Evolutionary conservation across 2,888 invertebrate genomes (phyloP), one percentile per base, ranked within the genome.

Genomic region (Aphodius sticticus): DNA sequence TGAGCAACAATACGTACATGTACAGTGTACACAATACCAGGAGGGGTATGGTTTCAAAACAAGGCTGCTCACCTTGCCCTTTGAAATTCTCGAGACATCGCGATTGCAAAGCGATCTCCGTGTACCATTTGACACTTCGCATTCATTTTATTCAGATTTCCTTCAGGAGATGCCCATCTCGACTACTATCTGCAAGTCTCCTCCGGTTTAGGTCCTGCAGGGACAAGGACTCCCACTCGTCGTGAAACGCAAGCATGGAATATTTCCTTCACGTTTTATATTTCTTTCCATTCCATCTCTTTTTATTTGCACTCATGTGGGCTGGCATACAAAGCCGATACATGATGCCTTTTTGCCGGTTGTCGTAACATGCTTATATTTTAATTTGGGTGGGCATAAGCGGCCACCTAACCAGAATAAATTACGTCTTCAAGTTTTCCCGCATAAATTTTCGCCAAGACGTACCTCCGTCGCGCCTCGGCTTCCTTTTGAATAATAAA

Each of bases 31-130:
- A 53, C 7, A 53, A 53, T 12, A 12, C 53, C 53, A 53, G 53
- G 53, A 53, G 53, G 9, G 53, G 53, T 53, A 9, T 53, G 26
- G 2, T 53, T 12, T 12, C 53, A 53, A 53, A 53, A 53, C 53
- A 53, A 9, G 7, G 53, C 53, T 53, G 53, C 12, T 53, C 53
- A 53, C 53, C 53, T 53, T 53, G 53, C 12, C 53, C 6, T 53
- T 53, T 53, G 53, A 53, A 53, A 53, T 53, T 53, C 53, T 53
- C 9, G 53, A 53, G 53, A 53, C 26, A 26, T 26, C 26, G 26
- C 53, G 53, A 53, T 53, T 53, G 53, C 53, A 53, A 53, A 53
- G 53, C 53, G 53, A 53, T 53, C 53, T 53, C 53, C 53, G 53
- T 53, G 53, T 53, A 53, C 2, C 53, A 53, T 53, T 53, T 53